Evolutionary conservation across 2,797 vertebrate genomes (phyloP), one percentile per base, ranked within the genome.

Genomic region (Dallia pectoralis): DNA sequence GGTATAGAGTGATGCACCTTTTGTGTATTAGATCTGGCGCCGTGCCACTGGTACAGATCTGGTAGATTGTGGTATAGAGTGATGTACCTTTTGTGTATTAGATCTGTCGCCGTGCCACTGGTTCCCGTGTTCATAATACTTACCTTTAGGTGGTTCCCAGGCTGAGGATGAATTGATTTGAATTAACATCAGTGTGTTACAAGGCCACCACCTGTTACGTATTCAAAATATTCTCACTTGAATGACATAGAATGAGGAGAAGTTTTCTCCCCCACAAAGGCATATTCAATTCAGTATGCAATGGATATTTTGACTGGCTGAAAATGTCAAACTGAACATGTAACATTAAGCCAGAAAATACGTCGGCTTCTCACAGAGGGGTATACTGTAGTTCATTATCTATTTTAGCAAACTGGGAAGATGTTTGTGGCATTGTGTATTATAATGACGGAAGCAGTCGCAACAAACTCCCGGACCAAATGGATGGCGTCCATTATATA

Each of bases 151-250:
- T 9, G 18, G 53, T 9, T 32, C 9, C 33, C 64, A 29, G 25
- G 25, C 32, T n/a, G 33, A 71, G 15, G 62, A 22, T 15, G 29
- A 22, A 25, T 71, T 63, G 14, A 25, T 29, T 62, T 71, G 61
- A 36, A 48, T 53, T 63, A 30, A 59, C 83, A 67, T 70, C 74
- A 53, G 68, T 67, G 65, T 79, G 53, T 44, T 56, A 74, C 76
- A 79, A 66, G 74, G 72, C 62, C 25, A 59, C 25, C 53, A 56
- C 9, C 40, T 44, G 2, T 44, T 44, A 44, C 72, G 4, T 18
- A 63, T 63, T 63, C 61, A 0, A 83, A 74, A 48, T 6, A 25
- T 0, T 4, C 65, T 74, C 72, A 30, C 53, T 59, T n/a, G 11
- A 22, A 59, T 22, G 19, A 56, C n/a, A 56, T 59, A 25, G 8